Evolutionary conservation across 53 echinoderm and acorn worm genomes (phyloP).

Genomic region (Hippasteria phrygiana): DNA sequence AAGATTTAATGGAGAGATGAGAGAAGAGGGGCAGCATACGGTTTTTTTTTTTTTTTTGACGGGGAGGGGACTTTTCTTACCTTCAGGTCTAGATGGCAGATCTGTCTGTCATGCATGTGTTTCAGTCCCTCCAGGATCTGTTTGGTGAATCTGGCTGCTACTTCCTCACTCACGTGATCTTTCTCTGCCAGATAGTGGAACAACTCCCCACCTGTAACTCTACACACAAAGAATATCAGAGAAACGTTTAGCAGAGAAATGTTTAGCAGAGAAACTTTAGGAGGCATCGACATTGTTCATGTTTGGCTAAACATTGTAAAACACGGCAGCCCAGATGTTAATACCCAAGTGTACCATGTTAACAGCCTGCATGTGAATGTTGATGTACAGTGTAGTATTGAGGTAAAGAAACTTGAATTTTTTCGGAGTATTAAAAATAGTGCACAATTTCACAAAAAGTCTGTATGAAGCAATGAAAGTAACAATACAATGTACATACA

Average conservation of each 20-base stretch:
- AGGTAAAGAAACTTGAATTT: too few relatives aligned
- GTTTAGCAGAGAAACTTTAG: too few relatives aligned
- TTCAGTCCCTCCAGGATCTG: constrained; percentile 93
- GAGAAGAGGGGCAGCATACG: too few relatives aligned
- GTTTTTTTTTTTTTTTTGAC: neutral
- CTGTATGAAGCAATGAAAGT: too few relatives aligned
- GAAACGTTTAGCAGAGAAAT: too few relatives aligned
- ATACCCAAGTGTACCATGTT: too few relatives aligned
- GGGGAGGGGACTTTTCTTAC: constrained; percentile 40
- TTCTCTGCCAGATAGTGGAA: constrained; percentile 96
- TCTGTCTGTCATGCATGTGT: constrained; percentile 86
- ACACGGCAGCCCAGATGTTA: too few relatives aligned
- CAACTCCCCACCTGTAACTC: constrained; percentile 95
- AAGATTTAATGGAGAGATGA: too few relatives aligned
- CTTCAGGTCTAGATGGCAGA: constrained; percentile 97
- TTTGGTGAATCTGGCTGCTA: constrained; percentile 90
- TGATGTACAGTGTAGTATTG: neutral
- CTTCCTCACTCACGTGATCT: constrained; percentile 91
- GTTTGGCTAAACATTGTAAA: too few relatives aligned
- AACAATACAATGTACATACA: neutral
- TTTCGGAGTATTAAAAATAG: too few relatives aligned
- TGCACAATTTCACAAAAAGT: too few relatives aligned
- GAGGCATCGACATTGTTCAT: too few relatives aligned
- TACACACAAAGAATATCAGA: constrained; percentile 44
- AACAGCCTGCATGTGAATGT: neutral